Conservation (phyloP, 2,888 invertebrate species). For the Pomacea canaliculata region DNA sequence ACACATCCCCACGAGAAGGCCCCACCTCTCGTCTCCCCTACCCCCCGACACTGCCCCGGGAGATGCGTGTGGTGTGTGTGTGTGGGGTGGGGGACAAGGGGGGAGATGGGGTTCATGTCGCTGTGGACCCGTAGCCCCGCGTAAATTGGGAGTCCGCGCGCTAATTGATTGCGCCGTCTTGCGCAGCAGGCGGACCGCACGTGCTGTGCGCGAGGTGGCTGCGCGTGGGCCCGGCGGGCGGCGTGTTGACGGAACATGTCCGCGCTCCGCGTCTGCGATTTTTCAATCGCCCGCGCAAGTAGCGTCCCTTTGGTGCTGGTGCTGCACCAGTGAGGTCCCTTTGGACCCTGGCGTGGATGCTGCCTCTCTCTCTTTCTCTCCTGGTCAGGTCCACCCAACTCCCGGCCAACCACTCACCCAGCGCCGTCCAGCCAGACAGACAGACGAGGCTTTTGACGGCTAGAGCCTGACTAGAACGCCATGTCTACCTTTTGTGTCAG, state of each 20-base stretch:
- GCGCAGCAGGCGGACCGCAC: conserved; percentile 4
- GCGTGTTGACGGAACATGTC: conserved; percentile 11
- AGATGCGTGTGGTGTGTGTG: too few species aligned
- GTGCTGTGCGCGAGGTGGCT: conserved; percentile 2
- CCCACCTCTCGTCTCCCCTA: too few species aligned
- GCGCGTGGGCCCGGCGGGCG: background rate
- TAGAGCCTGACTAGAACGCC: too few species aligned
- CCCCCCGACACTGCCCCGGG: background rate
- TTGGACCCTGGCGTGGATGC: background rate
- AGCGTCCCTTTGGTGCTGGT: too few species aligned
- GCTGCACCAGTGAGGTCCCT: background rate
- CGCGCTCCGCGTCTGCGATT: background rate
- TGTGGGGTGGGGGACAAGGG: too few species aligned
- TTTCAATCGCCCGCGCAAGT: background rate
- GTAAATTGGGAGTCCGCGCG: conserved; percentile 6
- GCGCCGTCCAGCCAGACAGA: too few species aligned
- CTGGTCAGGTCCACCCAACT: too few species aligned
- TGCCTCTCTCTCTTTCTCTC: background rate
- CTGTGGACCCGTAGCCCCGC: background rate
- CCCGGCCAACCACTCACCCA: too few species aligned
- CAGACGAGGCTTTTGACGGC: too few species aligned
- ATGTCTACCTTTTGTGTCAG: too few species aligned
- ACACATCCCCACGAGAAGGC: too few species aligned
- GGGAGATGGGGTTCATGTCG: background rate
- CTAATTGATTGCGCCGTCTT: conserved; percentile 15